Base-by-base conservation (phyloP, 53 echinoderm and acorn worm genomes). In the Echinometra lucunter region DNA sequence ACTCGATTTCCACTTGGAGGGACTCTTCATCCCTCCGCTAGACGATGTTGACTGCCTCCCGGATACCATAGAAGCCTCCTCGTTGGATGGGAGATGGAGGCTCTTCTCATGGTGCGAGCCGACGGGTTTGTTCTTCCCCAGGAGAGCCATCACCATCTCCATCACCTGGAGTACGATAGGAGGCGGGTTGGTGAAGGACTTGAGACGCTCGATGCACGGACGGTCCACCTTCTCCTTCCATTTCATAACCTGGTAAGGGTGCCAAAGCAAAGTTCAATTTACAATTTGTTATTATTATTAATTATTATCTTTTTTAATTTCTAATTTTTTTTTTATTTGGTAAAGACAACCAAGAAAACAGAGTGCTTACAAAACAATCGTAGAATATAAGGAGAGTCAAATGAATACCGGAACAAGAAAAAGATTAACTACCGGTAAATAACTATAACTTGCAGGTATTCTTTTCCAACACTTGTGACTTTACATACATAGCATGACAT, bases 101-200 rank as follows among this genome's bases (percentile, higher is more conserved):
- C 91, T 56, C 93, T 88, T 94, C 66, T 97, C 96, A 9, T 96
- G 93, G 55, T 96, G 91, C 55, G 91, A 80, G 30, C 96, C 90
- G 11, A 96, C 91, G 17, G 98, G 98, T 94, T 95, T 95, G 47
- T 97, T 96, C 94, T 97, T 96, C 4, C 98, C 98, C 8, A 99
- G 94, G 44, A 99, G 93, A 1, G 99, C 97, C 98, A 99, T 95
- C 16, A 97, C 96, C 99, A 98, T 99, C 96, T 99, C 98, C 98
- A 97, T 96, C 40, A 98, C 97, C 80, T 99, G 99, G 0, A 97
- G 96, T 23, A 98, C 98, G 45, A 99, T 99, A 40, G 95, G 97
- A 9, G 98, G 97, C 3, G 98, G 98, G 89, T 98, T 97, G 93
- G 97, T 96, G 95, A 96, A 99, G 55, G 98, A 98, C 16, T 94